phyloP scores from a whole-genome alignment of 2,797 vertebrate species.

The Aselliscus stoliczkanus region DNA sequence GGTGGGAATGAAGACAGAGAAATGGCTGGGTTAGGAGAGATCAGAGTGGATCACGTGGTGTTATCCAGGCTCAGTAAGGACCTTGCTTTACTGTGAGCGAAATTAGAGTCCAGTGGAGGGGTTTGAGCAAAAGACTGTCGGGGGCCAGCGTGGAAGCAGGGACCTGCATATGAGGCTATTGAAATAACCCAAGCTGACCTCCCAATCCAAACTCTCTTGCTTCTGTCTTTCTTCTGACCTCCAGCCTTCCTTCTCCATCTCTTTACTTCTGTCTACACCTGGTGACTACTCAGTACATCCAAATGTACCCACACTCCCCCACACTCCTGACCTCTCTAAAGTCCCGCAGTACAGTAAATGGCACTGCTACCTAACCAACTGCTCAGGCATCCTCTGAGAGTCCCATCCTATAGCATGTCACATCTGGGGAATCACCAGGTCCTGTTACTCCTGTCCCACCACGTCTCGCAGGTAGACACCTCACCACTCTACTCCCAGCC shows the following conservation, averaged over 20 bases:
- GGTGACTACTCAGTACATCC: not conserved
- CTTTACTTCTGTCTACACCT: rapidly evolving
- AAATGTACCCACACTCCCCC: rapidly evolving
- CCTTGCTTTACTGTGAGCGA: not conserved
- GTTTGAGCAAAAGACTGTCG: not conserved
- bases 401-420: not conserved
- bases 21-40: not conserved
- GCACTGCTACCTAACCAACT: not conserved
- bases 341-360: not conserved
- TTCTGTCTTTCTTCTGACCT: not conserved
- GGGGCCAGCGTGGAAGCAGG: not conserved
- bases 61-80: not conserved
- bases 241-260: not conserved
- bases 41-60: not conserved
- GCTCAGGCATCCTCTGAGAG: rapidly evolving
- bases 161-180: not conserved
- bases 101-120: not conserved
- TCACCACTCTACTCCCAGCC: not conserved
- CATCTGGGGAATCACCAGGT: not conserved
- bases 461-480: not conserved
- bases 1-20: not conserved
- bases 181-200: not conserved
- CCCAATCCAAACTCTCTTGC: not conserved
- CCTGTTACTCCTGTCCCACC: not conserved
- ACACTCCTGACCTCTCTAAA: rapidly evolving